These are phyloP conservation scores for Agrilus biguttatus DNA, from an alignment of 2,888 invertebrate genomes.

Conservation along the genomic window DNA sequence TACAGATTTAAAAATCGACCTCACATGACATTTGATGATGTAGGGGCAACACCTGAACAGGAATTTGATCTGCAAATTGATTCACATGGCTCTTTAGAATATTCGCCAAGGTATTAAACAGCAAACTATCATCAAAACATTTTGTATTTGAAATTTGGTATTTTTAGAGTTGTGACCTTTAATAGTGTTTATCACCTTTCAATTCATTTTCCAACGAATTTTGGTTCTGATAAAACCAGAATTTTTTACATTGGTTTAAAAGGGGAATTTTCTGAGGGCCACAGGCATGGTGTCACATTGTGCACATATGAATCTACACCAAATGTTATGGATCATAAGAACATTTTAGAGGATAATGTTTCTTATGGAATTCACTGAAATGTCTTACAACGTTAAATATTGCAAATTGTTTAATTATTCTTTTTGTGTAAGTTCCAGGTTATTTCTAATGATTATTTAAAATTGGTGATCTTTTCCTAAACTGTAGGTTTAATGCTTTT, in stretches of 20 bases:
- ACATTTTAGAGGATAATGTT: constrained; percentile 46
- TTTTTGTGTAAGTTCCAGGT: too few species aligned
- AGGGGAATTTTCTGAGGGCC: constrained; percentile 80
- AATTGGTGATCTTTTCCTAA: too few species aligned
- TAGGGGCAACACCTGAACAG: constrained; percentile 60
- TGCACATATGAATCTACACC: constrained; percentile 81
- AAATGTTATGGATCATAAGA: constrained; percentile 74
- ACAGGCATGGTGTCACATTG: constrained; percentile 80
- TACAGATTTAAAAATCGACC: constrained; percentile 83
- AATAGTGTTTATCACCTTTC: constrained; percentile 78
- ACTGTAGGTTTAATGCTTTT: too few species aligned
- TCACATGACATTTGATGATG: constrained; percentile 90
- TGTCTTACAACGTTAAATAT: neutral
- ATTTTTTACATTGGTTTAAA: constrained; percentile 90
- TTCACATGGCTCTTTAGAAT: constrained; percentile 66
- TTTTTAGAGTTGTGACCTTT: constrained; percentile 78
- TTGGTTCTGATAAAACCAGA: constrained; percentile 69
- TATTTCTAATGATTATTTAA: too few species aligned
- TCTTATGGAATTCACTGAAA: constrained; percentile 40
- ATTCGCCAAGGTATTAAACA: constrained; percentile 65
- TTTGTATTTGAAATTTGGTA: constrained; percentile 6
- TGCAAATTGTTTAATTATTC: too few species aligned
- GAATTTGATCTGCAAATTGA: constrained; percentile 78
- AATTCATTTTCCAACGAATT: constrained; percentile 81
- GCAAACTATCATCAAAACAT: neutral